Evolutionary conservation across 2,797 vertebrate species (phyloP), one percentile per base, ranked within the genome.

Genomic region (Etheostoma perlongum): DNA sequence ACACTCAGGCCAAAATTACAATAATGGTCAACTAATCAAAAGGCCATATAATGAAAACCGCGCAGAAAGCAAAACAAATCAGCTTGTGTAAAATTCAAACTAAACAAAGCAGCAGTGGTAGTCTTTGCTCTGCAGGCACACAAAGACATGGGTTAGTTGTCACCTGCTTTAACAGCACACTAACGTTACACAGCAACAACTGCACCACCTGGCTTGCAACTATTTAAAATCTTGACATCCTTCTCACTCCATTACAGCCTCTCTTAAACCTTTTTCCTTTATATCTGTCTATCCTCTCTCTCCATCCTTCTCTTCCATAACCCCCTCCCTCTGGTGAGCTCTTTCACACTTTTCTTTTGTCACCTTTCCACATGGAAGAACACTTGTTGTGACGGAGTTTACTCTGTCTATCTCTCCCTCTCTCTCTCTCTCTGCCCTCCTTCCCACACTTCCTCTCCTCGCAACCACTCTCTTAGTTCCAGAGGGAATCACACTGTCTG

Each of bases 351-450:
- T 90, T 84, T 64, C 84, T 89, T 90, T 89, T 93, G 85, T 94
- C 94, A 94, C 93, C 92, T 95, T 95, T 95, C 88, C 87, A 90
- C 94, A 92, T 93, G 93, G 88, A 86, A 81, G 91, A 94, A 87
- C 93, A 95, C 93, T 94, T 83, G 86, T 80, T 90, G 81, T 91
- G 88, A 89, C 90, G 86, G 87, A 83, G 81, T 89, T 90, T 82
- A 60, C 55, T 55, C 55, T 68, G 51, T 66, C 68, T 69, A 52
- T 57, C 19, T 62, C 67, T 78, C 68, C 77, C 70, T 51, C 73
- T 11, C 62, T 40, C 36, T 36, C 47, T 76, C 40, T 68, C 78
- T 69, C 74, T 68, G 59, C 67, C 78, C 82, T 74, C 73, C 62
- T 87, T 84, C 79, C 79, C 72, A 66, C 78, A 75, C 85, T 54